Evolutionary conservation across 1,140 invertebrate genomes (phyloP).

Genomic region (Portunus trituberculatus): DNA sequence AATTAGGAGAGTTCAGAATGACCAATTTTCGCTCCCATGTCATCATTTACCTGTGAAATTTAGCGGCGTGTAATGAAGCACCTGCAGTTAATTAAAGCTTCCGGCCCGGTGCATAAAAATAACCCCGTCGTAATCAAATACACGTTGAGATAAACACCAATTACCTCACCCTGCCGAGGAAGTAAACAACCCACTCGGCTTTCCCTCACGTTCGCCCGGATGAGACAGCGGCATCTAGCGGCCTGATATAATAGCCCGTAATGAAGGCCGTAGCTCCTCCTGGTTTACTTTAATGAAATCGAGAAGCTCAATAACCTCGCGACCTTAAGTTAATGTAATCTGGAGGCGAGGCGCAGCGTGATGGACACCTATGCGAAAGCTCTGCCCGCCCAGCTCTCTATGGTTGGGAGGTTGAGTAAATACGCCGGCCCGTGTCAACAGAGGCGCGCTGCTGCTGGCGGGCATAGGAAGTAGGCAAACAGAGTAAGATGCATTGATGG

Average conservation of each 20-base stretch:
- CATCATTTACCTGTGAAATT: neutral
- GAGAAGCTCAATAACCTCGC: neutral
- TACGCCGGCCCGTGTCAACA: neutral
- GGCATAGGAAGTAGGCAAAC: neutral
- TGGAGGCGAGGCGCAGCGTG: neutral
- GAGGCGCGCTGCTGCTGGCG: neutral
- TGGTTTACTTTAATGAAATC: conserved; percentile 11
- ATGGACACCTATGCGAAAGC: too few species aligned
- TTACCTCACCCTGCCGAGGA: neutral
- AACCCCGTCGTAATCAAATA: neutral
- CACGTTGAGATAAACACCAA: neutral
- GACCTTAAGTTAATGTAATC: neutral
- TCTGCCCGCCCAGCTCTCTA: too few species aligned
- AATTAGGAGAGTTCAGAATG: neutral
- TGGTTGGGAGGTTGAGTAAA: neutral
- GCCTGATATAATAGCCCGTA: neutral
- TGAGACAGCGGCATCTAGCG: neutral
- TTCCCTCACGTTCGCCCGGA: neutral
- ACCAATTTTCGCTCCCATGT: neutral
- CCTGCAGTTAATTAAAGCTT: conserved; percentile 13
- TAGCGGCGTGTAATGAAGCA: neutral
- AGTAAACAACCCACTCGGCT: too few species aligned
- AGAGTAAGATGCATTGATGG: conserved; percentile 1
- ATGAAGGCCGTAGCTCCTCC: neutral
- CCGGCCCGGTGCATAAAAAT: neutral